Evolutionary conservation across 2,888 invertebrate genomes (phyloP).

Genomic region (Thymelicus lineola): DNA sequence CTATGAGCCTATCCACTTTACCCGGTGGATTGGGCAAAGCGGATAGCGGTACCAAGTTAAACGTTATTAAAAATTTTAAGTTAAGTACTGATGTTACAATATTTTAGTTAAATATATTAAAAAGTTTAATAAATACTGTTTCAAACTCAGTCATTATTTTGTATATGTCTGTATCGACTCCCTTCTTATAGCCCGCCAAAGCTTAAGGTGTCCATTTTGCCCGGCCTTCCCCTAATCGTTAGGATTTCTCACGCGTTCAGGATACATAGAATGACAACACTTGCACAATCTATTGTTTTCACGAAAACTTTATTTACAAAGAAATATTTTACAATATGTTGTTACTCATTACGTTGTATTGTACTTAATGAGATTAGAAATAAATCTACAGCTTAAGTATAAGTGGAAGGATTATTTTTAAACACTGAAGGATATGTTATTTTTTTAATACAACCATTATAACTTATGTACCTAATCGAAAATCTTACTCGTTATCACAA

Average conservation of each 20-base stretch:
- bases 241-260: conserved; percentile 63
- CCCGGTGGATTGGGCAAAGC: no score
- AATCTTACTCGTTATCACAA: conserved; percentile 68
- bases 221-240: no score
- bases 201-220: no score
- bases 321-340: conserved; percentile 79
- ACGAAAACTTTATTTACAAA: conserved; percentile 82
- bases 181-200: no score
- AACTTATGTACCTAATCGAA: conserved; percentile 35
- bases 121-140: no score
- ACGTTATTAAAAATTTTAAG: no score
- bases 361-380: conserved; percentile 43
- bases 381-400: conserved; percentile 43
- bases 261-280: conserved; percentile 46
- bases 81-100: no score
- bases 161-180: no score
- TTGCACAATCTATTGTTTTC: conserved; percentile 53
- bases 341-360: conserved; percentile 48
- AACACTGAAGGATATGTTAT: conserved; percentile 17
- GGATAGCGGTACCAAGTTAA: no score
- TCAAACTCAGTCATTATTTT: no score
- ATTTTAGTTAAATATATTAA: no score
- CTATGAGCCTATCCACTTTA: no score
- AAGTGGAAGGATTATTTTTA: conserved; percentile 37
- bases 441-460: conserved; percentile 35